A percentile compares a stretch with the other conserved stretches of the same genome.
Conservation (phyloP, 1,140 invertebrate genomes). For the Coboldia fuscipes region DNA sequence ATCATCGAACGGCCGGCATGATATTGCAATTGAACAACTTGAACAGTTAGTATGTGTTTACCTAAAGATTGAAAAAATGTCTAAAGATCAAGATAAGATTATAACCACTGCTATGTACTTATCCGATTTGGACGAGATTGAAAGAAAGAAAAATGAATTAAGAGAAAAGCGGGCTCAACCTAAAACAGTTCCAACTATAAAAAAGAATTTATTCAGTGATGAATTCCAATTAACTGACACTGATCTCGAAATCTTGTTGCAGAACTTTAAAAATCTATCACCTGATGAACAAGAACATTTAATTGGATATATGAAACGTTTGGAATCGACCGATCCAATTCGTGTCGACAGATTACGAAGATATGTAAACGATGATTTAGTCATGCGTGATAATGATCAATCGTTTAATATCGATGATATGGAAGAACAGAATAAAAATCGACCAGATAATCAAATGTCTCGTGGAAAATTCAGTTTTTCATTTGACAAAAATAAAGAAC, state of each 20-base stretch:
- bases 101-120: slow-evolving; percentile 23
- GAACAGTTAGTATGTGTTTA: slow-evolving; percentile 55
- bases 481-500: slow-evolving; percentile 9
- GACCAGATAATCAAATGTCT: not conserved
- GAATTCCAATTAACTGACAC: slow-evolving; percentile 35
- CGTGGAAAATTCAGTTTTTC: not conserved
- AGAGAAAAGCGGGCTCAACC: not conserved
- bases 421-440: not conserved
- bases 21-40: slow-evolving; percentile 51
- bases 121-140: too few relatives aligned
- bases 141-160: not conserved
- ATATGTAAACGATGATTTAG: slow-evolving; percentile 31
- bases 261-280: slow-evolving; percentile 56
- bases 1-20: slow-evolving; percentile 49
- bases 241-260: slow-evolving; percentile 47
- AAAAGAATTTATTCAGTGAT: not conserved
- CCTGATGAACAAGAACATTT: slow-evolving; percentile 56
- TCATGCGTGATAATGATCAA: not conserved
- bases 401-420: not conserved
- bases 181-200: not conserved
- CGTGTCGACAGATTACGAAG: slow-evolving; percentile 45
- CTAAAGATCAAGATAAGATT: slow-evolving; percentile 26
- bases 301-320: slow-evolving; percentile 52
- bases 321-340: slow-evolving; percentile 43
- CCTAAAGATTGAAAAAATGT: slow-evolving; percentile 37